Evolutionary conservation across 2,797 vertebrate species (phyloP).

Genomic region (Pyrrhura leucotis): DNA sequence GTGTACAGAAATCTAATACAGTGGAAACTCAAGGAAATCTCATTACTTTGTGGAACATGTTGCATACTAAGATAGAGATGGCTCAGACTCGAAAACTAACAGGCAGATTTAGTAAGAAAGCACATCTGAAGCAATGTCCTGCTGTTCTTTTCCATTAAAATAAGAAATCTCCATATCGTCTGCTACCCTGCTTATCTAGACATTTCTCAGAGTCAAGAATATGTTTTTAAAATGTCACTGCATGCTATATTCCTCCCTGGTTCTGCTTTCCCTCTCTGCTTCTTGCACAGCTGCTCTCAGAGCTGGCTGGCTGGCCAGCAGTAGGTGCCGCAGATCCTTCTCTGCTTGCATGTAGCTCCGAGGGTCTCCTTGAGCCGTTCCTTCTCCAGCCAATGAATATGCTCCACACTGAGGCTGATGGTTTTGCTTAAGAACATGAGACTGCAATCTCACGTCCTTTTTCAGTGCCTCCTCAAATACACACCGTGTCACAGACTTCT

Average conservation of each 20-base stretch:
- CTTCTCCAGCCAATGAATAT: slow-evolving; percentile 17
- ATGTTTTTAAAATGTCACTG: background rate
- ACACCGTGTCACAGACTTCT: slow-evolving; percentile 54
- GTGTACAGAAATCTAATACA: slow-evolving; percentile 64
- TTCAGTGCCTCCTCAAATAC: slow-evolving; percentile 37
- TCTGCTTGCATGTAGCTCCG: rapidly evolving
- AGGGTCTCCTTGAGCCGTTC: background rate
- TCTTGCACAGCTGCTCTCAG: background rate
- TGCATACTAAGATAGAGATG: slow-evolving; percentile 52
- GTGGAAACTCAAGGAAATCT: slow-evolving; percentile 52
- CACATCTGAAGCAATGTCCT: background rate
- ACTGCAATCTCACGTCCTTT: slow-evolving; percentile 21
- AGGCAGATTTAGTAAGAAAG: slow-evolving; percentile 10
- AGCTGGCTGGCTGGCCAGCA: background rate
- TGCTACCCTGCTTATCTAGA: background rate
- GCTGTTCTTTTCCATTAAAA: slow-evolving; percentile 43
- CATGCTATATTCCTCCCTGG: background rate
- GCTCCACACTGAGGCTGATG: slow-evolving; percentile 26
- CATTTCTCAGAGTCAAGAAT: background rate
- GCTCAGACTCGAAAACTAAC: slow-evolving; percentile 21
- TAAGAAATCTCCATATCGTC: background rate
- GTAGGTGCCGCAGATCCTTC: background rate
- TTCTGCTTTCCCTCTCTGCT: background rate
- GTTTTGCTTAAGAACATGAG: slow-evolving; percentile 27
- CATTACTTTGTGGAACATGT: slow-evolving; percentile 39